Evolutionary conservation across 1,140 invertebrate species (phyloP), one percentile per base, ranked within the genome.

Genomic region (Hycleus cichorii): DNA sequence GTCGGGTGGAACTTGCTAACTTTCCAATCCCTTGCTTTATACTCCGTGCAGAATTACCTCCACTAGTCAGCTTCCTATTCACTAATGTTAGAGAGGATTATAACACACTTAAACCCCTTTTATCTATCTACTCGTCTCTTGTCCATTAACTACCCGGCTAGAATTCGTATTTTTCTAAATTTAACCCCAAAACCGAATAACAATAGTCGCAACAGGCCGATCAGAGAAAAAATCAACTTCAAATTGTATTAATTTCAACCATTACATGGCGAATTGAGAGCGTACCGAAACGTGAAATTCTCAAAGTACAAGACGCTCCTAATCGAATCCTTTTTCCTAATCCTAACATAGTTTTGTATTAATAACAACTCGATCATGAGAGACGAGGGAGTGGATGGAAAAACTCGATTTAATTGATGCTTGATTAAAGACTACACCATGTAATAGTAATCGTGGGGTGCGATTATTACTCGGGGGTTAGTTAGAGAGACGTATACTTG

Each of bases 251-350:
- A 75, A 70, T 72, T 69, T 74, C 71, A 72, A 70, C 32, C 74
- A 75, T 75, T 74, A 74, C 72, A 75, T 74, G 74, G 72, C 62
- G 72, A 72, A 75, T 75, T 75, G 72, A 73, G 67, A 66, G 73
- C 63, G 72, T 73, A 75, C 69, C 70, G 67, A 74, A 63, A 72
- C 72, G 74, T 74, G 72, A 75, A 74, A 63, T 56, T 53, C 39
- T 42, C 40, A 46, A 58, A 59, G 59, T 42, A 62, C 53, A 10
- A 42, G 49, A 49, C 57, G 39, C 4, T 18, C 1, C 18, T 18
- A 18, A 18, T 18, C 18, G 18, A 18, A 18, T 18, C 18, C 18
- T 18, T 18, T 18, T 18, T 18, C 18, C 18, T 18, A 18, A 18
- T 18, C 18, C 18, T 18, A 18, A 18, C 2, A 18, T 18, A 18